Percentiles rank a stretch among this genome's conserved stretches.
Conservation (phyloP, 2,888 invertebrate genomes). For the Pyrochroa serraticornis region DNA sequence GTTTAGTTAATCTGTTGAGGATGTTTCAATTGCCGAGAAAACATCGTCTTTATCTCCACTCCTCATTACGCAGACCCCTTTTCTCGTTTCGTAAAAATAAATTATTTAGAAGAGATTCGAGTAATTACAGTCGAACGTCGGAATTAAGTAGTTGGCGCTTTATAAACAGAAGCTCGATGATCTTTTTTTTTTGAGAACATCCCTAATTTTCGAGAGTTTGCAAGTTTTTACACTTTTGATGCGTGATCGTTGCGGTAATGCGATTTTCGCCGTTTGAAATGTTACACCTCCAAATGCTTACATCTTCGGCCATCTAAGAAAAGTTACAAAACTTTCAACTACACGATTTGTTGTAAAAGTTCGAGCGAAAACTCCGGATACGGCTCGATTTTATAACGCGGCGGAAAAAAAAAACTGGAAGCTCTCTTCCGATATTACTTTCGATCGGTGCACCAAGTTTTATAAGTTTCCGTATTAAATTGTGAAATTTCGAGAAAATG, state of each 20-base stretch:
- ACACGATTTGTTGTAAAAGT: slow-evolving; percentile 15
- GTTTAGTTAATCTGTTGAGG: slow-evolving; percentile 48
- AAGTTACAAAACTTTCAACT: slow-evolving; percentile 10
- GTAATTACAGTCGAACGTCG: slow-evolving; percentile 14
- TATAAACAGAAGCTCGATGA: not conserved
- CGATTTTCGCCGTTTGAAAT: slow-evolving; percentile 8
- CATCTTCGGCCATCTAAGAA: not conserved
- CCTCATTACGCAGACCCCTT: slow-evolving; percentile 29
- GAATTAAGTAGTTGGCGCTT: slow-evolving; percentile 5
- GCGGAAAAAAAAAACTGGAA: too few species aligned
- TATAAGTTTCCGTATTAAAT: too few species aligned
- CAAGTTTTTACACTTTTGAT: too few species aligned
- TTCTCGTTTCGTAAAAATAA: slow-evolving; percentile 16
- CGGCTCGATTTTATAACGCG: slow-evolving; percentile 12
- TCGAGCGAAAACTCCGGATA: slow-evolving; percentile 8
- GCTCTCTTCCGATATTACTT: too few species aligned
- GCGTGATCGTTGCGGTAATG: not conserved
- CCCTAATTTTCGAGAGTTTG: not conserved
- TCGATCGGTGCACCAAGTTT: too few species aligned
- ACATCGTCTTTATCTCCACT: slow-evolving; percentile 40
- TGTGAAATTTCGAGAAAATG: too few species aligned
- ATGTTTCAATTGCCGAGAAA: slow-evolving; percentile 47
- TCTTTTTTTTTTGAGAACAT: not conserved
- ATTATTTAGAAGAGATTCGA: slow-evolving; percentile 22
- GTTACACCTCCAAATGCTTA: slow-evolving; percentile 1